These are phyloP conservation scores for Sphenopsis melanotis DNA, from an alignment of 2,797 vertebrate species.

Conservation along the genomic window DNA sequence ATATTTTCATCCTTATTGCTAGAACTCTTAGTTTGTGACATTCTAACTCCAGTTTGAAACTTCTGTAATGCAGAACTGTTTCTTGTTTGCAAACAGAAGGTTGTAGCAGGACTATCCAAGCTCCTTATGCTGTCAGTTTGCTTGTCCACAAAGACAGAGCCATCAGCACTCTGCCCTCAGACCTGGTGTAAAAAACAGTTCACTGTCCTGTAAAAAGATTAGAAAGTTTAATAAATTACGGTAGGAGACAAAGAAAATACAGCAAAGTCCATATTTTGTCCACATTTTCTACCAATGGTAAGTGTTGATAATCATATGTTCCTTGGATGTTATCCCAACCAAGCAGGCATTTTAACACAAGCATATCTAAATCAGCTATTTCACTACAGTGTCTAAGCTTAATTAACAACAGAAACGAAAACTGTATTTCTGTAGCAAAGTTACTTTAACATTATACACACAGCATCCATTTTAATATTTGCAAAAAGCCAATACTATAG, in stretches of 20 bases:
- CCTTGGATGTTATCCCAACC: neutral
- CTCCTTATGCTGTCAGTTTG: neutral
- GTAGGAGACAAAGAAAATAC: neutral
- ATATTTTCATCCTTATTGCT: neutral
- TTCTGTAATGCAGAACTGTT: neutral
- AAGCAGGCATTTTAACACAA: neutral
- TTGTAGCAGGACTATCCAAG: fast-evolving
- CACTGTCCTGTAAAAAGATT: neutral
- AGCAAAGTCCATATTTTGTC: neutral
- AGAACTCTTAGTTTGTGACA: neutral
- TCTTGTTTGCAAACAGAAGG: neutral
- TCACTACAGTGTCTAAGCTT: neutral
- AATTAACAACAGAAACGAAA: neutral
- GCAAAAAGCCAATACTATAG: neutral
- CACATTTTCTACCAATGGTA: neutral
- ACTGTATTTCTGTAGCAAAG: neutral
- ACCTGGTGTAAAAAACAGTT: neutral
- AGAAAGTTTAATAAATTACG: neutral
- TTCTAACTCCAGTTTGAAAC: neutral
- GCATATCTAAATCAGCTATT: neutral
- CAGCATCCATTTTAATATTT: neutral
- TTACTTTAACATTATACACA: neutral
- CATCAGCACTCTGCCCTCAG: neutral
- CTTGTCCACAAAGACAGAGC: neutral
- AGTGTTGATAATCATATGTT: neutral